A percentile compares a stretch with the other conserved stretches of the same genome.
Conservation (phyloP, 2,888 invertebrate species). For the Aspidapion aeneum region DNA sequence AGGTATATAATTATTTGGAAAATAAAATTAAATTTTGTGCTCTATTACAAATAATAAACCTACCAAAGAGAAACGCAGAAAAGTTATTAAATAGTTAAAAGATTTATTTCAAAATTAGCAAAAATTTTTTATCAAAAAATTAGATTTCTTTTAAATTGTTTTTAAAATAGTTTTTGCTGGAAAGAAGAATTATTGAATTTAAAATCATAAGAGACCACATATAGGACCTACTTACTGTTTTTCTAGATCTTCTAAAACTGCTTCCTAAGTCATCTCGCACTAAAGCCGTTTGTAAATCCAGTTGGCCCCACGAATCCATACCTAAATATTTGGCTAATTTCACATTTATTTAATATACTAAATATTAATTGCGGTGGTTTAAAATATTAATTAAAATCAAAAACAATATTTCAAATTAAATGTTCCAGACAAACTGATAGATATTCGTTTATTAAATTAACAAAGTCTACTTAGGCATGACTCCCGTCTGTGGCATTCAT, state of each 20-base stretch:
- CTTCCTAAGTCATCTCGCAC: conserved; percentile 63
- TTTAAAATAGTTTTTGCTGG: too few species aligned
- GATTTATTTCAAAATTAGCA: too few species aligned
- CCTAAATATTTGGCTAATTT: conserved; percentile 4
- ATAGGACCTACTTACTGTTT: conserved; percentile 43
- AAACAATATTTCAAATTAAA: background rate
- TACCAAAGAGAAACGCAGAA: too few species aligned
- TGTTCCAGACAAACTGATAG: background rate
- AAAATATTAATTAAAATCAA: background rate
- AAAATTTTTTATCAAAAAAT: too few species aligned
- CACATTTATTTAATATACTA: background rate
- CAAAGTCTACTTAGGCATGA: conserved; percentile 9
- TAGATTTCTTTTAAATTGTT: too few species aligned
- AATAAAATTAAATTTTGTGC: too few species aligned
- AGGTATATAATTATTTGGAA: too few species aligned
- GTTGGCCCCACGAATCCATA: conserved; percentile 76
- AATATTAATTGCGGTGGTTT: background rate
- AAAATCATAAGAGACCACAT: too few species aligned
- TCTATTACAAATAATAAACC: too few species aligned
- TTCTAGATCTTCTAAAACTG: conserved; percentile 46
- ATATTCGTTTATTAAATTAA: background rate
- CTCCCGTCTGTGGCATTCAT: conserved; percentile 25
- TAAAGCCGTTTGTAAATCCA: conserved; percentile 58
- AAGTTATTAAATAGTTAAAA: too few species aligned
- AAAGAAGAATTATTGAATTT: too few species aligned